Base-by-base conservation (phyloP, 2,888 invertebrate species). In the Chymomyza amoena region DNA sequence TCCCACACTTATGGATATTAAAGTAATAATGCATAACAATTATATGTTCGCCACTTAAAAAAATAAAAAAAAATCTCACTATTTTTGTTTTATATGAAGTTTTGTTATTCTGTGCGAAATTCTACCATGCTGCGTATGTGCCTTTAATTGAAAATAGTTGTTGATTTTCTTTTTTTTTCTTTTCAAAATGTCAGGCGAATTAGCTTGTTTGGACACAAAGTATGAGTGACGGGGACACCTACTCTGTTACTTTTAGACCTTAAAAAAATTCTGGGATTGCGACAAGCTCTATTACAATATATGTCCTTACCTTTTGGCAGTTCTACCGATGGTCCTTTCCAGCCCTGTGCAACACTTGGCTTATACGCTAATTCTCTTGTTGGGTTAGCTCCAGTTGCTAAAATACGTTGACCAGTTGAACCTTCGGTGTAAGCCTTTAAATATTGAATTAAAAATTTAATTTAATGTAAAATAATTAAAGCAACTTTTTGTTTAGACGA, bases 341-440 rank as follows among this genome's bases (percentile, higher is more conserved):
- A 92, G 39, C 92, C 92, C 68, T 92, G 91, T n/a, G 92, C 89
- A 61, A 92, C 88, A 68, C 81, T 91, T 59, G 92, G 92, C 62
- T 90, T 92, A 57, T 92, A 92, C 1, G 92, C 92, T 54, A 92
- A 81, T 68, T 90, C 91, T 28, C 92, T 81, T 79, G 89, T 89
- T 13, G 82, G 88, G 62, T 86, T 88, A 16, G 69, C 76, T 4
- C 69, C 52, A 4, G 70, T 39, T n/a, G 52, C 54, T 61, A 61
- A 52, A 65, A 10, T 39, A 20, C 20, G 36, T 54, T 45, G 18
- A 64, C 65, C 66, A 45, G 64, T 69, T 18, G 10, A 13, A 1
- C 61, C 39, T 50, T 28, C 36, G 13, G 61, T 62, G 10, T 9
- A n/a, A 15, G 16, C 32, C 78, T 77, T 45, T 45, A 45, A 45